These are phyloP conservation scores for Hycleus phaleratus DNA, from an alignment of 1,140 invertebrate genomes.

Conservation along the genomic window DNA sequence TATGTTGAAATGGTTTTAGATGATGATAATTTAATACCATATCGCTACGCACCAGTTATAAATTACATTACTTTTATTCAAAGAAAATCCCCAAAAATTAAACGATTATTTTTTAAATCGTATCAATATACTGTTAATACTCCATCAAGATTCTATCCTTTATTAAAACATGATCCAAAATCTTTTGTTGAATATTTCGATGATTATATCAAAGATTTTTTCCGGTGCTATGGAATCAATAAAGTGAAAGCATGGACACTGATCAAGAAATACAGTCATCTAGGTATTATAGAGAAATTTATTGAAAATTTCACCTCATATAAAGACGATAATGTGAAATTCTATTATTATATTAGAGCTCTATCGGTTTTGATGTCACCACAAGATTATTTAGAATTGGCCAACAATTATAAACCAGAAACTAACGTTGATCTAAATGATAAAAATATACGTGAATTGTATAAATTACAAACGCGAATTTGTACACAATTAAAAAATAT, in stretches of 20 bases:
- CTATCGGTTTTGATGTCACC: background rate
- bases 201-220: background rate
- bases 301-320: background rate
- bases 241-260: background rate
- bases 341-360: background rate
- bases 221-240: background rate
- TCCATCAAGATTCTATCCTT: background rate
- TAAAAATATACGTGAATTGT: background rate
- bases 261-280: background rate
- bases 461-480: background rate
- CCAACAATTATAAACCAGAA: background rate
- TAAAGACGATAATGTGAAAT: background rate
- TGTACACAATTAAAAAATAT: background rate
- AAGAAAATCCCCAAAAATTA: no score
- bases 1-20: background rate
- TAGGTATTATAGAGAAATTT: background rate
- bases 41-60: no score
- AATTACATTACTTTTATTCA: no score
- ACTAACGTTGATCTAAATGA: constrained; percentile 1
- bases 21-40: background rate
- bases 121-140: background rate
- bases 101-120: no score
- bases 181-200: constrained; percentile 1
- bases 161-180: constrained; percentile 2
- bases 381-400: background rate